Base-by-base conservation (phyloP, 1,140 invertebrate species). In the Ceratosolen fusciceps region DNA sequence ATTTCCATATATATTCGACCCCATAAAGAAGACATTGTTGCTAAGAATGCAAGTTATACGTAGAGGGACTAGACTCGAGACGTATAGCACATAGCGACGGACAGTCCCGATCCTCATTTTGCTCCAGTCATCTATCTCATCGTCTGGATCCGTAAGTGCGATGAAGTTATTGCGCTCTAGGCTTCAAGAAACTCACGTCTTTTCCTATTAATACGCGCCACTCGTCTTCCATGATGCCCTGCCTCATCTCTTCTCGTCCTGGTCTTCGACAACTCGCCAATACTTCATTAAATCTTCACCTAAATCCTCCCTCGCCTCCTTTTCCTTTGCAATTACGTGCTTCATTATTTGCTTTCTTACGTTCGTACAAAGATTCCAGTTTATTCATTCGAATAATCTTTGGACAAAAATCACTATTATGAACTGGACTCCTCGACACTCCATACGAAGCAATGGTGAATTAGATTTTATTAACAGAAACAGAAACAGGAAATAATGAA, bases 1-100 rank as follows among this genome's bases (percentile, higher is more conserved):
- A 70, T 77, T 77, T 58, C 49, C 52, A 68, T 58, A 67, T 67
- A 43, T 37, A 52, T 75, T 67, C 74, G 26, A 34, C 43, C 58
- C 29, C 47, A 67, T 67, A 75, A 75, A 67, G 74, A 75, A 34
- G 74, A 67, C 74, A 75, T 75, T 75, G 74, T 75, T 67, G 47
- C 74, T 29, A 47, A 39, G 39, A 29, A 58, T 37, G 29, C 12
- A 65, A 65, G 29, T 47, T n/a, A 65, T 65, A 58, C n/a, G 29
- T 49, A 19, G 19, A 7, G 43, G 3, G 49, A 34, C 24, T 24
- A 31, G 68, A 31, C 26, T 34, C 31, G 21, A 62, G 37, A 24
- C 56, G 16, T 74, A 74, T 60, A 60, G 60, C 60, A 39, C 26
- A 62, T 74, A 3, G 58, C 58, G 7, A 26, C 24, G 5, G 5